Evolutionary conservation across 92 coral and sea anemone species (phyloP).

Genomic region (Hydrozoanthus gracilis): DNA sequence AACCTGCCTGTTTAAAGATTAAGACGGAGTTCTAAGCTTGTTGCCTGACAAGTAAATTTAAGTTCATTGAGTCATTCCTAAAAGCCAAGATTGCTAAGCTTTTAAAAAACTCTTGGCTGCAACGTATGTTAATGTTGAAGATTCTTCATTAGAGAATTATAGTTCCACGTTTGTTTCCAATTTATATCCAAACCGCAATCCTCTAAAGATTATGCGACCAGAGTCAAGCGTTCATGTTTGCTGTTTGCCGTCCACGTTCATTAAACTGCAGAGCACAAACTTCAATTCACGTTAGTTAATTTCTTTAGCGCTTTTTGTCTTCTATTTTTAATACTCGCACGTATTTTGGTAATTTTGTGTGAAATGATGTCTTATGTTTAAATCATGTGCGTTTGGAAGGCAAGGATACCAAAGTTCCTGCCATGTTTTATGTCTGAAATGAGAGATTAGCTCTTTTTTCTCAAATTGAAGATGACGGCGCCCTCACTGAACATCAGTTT

Average conservation of each 20-base stretch:
- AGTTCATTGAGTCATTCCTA: background rate
- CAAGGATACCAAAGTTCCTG: background rate
- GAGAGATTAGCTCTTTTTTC: background rate
- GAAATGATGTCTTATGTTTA: conserved; percentile 18
- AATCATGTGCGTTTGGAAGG: conserved; percentile 7
- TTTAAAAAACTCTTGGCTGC: background rate
- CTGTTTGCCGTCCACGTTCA: conserved; percentile 10
- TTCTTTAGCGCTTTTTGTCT: background rate
- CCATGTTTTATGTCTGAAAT: conserved; percentile 2
- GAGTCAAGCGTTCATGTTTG: conserved; percentile 6
- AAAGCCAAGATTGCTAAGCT: background rate
- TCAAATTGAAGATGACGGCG: background rate
- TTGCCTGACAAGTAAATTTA: background rate
- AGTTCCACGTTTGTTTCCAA: conserved; percentile 20
- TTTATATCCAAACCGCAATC: background rate
- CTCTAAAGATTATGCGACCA: background rate
- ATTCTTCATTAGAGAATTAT: too few relatives aligned
- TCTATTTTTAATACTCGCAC: background rate
- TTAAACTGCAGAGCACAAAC: background rate
- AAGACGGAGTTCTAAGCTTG: background rate
- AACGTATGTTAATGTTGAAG: too few relatives aligned
- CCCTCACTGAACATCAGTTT: background rate
- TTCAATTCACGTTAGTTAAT: background rate
- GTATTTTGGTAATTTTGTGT: conserved; percentile 18
- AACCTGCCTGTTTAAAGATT: background rate